Conservation (phyloP, 64 coral and sea anemone genomes). For the Hydrozoanthus tunicans region DNA sequence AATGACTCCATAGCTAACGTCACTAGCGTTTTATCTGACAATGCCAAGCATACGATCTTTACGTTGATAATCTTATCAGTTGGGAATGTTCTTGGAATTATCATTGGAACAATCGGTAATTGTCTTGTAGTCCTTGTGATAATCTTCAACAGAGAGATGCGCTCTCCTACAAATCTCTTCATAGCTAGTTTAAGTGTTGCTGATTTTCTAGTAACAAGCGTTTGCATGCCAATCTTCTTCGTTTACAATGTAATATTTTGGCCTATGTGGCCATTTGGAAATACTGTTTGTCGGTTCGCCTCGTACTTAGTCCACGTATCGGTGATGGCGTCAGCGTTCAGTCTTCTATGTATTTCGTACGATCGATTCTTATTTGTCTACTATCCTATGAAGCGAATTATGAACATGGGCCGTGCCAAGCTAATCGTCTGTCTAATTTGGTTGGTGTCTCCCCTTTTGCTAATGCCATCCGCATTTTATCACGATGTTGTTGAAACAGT, state of each 20-base stretch:
- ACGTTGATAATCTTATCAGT: constrained; percentile 52
- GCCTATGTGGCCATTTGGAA: constrained; percentile 82
- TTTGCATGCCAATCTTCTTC: constrained; percentile 83
- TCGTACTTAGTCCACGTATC: constrained; percentile 82
- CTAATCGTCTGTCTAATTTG: constrained; percentile 66
- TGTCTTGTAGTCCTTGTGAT: constrained; percentile 69
- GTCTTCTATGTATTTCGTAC: constrained; percentile 76
- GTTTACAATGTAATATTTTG: constrained; percentile 77
- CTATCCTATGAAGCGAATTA: constrained; percentile 71
- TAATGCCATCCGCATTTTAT: constrained; percentile 69
- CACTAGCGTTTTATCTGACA: constrained; percentile 19
- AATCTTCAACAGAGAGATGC: constrained; percentile 79
- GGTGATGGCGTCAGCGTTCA: constrained; percentile 85
- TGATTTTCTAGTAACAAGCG: constrained; percentile 69
- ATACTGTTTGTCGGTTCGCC: constrained; percentile 44
- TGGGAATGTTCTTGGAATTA: constrained; percentile 60
- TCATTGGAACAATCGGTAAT: constrained; percentile 70
- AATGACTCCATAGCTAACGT: constrained; percentile 14
- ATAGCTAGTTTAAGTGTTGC: constrained; percentile 74
- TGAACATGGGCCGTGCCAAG: constrained; percentile 61
- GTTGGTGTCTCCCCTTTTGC: constrained; percentile 70
- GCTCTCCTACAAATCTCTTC: constrained; percentile 78
- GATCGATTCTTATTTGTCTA: constrained; percentile 75
- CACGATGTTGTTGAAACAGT: constrained; percentile 45
- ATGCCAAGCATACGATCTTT: not conserved